Conservation (phyloP, 2,797 vertebrate species). For the Xyrichtys novacula region DNA sequence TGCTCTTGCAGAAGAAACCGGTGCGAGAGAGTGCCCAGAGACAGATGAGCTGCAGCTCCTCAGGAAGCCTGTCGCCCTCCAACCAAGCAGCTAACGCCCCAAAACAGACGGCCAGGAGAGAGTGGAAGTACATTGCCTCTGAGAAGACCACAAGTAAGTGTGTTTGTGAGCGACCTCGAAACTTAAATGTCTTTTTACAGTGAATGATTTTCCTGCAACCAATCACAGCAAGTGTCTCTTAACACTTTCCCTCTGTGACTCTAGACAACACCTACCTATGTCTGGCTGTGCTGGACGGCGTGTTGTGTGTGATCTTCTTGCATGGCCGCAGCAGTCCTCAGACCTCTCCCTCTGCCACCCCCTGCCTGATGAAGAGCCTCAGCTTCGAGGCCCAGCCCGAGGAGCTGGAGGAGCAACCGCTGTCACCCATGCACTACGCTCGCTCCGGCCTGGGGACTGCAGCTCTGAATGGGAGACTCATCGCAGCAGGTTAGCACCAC, state of each 20-base stretch:
- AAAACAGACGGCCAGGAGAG: conserved; percentile 90
- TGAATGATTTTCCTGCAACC: too few relatives aligned
- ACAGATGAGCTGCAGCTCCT: conserved; percentile 95
- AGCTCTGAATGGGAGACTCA: conserved; percentile 89
- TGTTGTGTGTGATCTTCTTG: conserved; percentile 96
- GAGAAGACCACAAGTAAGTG: conserved; percentile 97
- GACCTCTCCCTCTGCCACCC: conserved; percentile 94
- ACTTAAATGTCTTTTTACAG: too few relatives aligned
- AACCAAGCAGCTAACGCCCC: conserved; percentile 91
- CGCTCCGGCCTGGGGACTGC: conserved; percentile 95
- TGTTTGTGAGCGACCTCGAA: conserved; percentile 68
- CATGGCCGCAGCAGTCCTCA: conserved; percentile 97
- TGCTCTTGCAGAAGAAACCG: conserved; percentile 99
- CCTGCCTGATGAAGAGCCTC: conserved; percentile 95
- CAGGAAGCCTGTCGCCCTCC: conserved; percentile 93
- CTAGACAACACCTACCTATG: conserved; percentile 96
- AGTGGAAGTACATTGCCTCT: conserved; percentile 99
- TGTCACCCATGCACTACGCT: conserved; percentile 97
- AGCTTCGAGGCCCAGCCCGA: conserved; percentile 93
- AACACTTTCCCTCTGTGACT: conserved; percentile 11
- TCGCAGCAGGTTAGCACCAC: conserved; percentile 90
- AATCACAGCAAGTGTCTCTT: background rate
- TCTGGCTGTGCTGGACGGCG: conserved; percentile 94
- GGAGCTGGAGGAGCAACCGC: conserved; percentile 88
- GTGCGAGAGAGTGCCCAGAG: conserved; percentile 96